Base-by-base conservation (phyloP, 2,797 vertebrate species). In the Siniperca undulata region DNA sequence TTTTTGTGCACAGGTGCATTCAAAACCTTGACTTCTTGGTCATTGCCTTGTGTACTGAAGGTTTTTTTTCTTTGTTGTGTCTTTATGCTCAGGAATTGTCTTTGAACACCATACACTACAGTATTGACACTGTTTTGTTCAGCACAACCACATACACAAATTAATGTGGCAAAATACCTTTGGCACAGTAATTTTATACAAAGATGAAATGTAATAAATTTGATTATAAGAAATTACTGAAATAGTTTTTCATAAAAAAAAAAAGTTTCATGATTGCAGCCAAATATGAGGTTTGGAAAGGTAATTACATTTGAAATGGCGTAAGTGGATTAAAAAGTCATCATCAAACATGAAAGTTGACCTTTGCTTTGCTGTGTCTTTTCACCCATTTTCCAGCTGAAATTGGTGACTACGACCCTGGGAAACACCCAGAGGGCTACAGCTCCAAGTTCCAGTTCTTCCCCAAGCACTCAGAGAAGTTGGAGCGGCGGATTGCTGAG, bases 401-500 rank as follows among this genome's bases (percentile, higher is more conserved):
- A 93, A 99, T 99, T 5, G 98, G 98, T 14, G 98, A 99, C 94
- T 98, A 99, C 0, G 98, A 99, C 90, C 97, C 98, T 0, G 98
- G 98, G n/a, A 99, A 99, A 92, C 98, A 99, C 83, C 98, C 98
- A 0, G 98, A 99, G 84, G 98, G 98, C 78, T 99, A 99, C 96
- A 99, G 98, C 93, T 99, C 98, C 93, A 99, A 99, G 94, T 99
- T 99, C 95, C 98, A 99, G 91, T 99, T 99, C 93, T 99, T 99
- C 86, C 98, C 98, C 22, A 99, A 99, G 65, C 98, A 99, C 91
- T 99, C 98, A 0, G 98, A 99, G 94, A 98, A 98, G 90, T 94
- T 99, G 94, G 98, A 99, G 91, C 96, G 97, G 76, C 96, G 97
- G 78, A 99, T 99, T 24, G 97, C 98, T 0, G 98, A 99, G 81